Percentiles rank a stretch among this genome's conserved stretches.
Conservation (phyloP, 2,797 vertebrate species). For the Falco cherrug region DNA sequence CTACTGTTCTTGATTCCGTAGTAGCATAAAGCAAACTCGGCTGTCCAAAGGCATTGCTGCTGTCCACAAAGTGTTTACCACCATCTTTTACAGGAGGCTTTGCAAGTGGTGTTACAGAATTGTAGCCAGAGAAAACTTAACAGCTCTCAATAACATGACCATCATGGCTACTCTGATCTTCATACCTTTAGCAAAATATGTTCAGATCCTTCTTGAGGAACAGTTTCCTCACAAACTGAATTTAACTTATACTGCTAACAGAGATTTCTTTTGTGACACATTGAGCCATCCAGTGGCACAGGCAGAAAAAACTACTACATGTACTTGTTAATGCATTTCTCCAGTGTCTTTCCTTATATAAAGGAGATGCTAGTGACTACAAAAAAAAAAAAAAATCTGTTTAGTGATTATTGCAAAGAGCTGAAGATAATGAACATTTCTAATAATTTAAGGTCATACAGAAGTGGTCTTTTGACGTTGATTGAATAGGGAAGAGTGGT, state of each 20-base stretch:
- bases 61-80: background rate
- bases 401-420: background rate
- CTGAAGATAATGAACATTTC: background rate
- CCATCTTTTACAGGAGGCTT: background rate
- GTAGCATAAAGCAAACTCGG: background rate
- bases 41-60: background rate
- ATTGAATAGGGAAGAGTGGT: background rate
- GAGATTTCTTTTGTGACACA: constrained; percentile 35
- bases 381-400: background rate
- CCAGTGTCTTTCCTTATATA: background rate
- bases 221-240: background rate
- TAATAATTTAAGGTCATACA: background rate
- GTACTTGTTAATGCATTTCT: background rate
- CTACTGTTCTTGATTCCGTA: background rate
- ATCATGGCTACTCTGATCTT: background rate
- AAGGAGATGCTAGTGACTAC: background rate
- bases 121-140: background rate
- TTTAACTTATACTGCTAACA: background rate
- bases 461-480: background rate
- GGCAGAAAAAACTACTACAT: constrained; percentile 29
- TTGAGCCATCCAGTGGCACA: constrained; percentile 67
- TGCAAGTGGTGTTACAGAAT: background rate
- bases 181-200: background rate
- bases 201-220: background rate
- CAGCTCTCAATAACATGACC: background rate